Evolutionary conservation across 2,113 vertebrate species (phyloP), one percentile per base, ranked within the genome.

Genomic region (Stomatorhinus ivindoensis): DNA sequence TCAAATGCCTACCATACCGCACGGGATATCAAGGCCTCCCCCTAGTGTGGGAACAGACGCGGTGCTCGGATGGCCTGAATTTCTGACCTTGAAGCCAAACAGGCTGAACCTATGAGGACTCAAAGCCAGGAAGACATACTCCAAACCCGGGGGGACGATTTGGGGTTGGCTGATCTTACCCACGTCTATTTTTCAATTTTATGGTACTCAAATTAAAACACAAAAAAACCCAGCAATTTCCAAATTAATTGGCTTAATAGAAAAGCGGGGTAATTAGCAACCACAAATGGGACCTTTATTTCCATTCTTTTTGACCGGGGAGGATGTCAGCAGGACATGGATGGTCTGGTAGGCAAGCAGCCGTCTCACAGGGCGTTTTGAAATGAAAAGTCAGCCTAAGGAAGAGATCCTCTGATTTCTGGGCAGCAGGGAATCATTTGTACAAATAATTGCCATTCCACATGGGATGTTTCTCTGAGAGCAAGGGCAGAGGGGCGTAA

Each of bases 401-500:
- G 46, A 53, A 39, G 50, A 27, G 50, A 87, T 35, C 50, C 85
- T 87, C 15, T 87, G 48, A 55, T 87, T 87, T 87, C 4, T 31
- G 50, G 50, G 4, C 85, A 53, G 48, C 31, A 21, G 48, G 85
- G 85, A 87, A 53, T 87, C 85, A 87, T 87, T 87, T 87, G 27
- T 35, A 50, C 85, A 87, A 87, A 87, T 87, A 87, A 87, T 51
- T 87, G 85, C 48, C 35, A 53, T 87, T 87, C 85, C n/a, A 50
- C 83, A 86, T 24, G 83, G 83, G 83, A 48, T 47, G 44, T 35
- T 48, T 55, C 31, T 87, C 50, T 55, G 50, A 87, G 85, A 35
- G n/a, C 31, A 87, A 51, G 27, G 24, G 85, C 85, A 53, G 27
- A 87, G 47, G n/a, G 48, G n/a, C 85, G 2, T 31, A 8, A 87